Base-by-base conservation (phyloP, 1,140 invertebrate genomes). In the Drosophila watanabei region DNA sequence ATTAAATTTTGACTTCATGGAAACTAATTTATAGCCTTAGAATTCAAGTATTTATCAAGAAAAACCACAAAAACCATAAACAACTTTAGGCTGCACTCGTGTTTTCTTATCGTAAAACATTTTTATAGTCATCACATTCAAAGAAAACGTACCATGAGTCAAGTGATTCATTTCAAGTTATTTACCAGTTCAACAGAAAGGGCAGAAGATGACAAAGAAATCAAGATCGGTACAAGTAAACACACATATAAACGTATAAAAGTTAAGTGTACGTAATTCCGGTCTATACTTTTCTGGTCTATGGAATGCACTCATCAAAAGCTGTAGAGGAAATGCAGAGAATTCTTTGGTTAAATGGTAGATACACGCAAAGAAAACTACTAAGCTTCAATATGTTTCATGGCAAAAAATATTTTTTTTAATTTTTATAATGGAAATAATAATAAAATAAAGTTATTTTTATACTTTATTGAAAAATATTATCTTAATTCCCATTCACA, bases 261-360 rank as follows among this genome's bases (percentile, higher is more conserved):
- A 56, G 33, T 56, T 56, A 56, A 35, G 5, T 75, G 24, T 57
- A 39, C 28, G 43, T 41, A 45, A 32, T 70, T 71, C 66, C 68
- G 35, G 43, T 73, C 45, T 72, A 30, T 49, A 39, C 11, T 18
- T 20, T 71, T 41, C 51, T 20, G 66, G 37, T 59, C 52, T 71
- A 13, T 51, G 70, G 70, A 73, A 71, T 71, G 51, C 69, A 70
- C 51, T 70, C 64, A 52, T 58, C 65, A 58, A 49, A 51, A 49
- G 35, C n/a, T 45, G 48, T 6, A 37, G 49, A 70, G 68, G 64
- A 45, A 70, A 45, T 24, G 63, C 49, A 10, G n/a, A 5, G 20
- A 65, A 64, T 63, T 73, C 45, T 49, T 63, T 33, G 28, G 84
- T 75, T 81, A 75, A 82, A 65, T 79, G 68, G 57, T 68, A 73